These are phyloP conservation scores for Tetrax tetrax DNA, from an alignment of 2,113 vertebrate genomes.

Conservation along the genomic window DNA sequence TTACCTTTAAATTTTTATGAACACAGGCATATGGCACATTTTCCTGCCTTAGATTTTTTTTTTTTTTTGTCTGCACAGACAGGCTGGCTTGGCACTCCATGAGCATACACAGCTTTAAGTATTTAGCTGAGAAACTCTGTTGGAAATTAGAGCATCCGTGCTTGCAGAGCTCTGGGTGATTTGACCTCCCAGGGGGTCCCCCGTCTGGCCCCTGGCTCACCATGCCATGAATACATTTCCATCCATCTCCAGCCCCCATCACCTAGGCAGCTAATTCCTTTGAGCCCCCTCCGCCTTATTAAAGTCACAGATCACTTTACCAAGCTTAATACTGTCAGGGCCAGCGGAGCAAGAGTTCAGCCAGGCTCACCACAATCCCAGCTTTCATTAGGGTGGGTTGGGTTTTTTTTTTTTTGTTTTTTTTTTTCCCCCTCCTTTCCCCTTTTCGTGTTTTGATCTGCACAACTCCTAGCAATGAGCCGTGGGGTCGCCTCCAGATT, in stretches of 20 bases:
- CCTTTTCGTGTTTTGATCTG: conserved; percentile 63
- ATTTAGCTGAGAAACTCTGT: conserved; percentile 76
- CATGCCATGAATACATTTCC: conserved; percentile 83
- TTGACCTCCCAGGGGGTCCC: conserved; percentile 77
- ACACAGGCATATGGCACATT: conserved; percentile 75
- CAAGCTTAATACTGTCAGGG: conserved; percentile 84
- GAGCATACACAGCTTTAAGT: conserved; percentile 78
- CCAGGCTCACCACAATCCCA: conserved; percentile 71
- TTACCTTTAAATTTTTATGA: conserved; percentile 84
- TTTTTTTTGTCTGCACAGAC: conserved; percentile 66
- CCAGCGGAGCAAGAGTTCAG: conserved; percentile 80
- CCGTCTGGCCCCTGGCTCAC: conserved; percentile 82
- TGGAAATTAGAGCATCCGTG: conserved; percentile 75
- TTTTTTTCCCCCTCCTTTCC: not conserved
- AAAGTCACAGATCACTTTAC: conserved; percentile 99
- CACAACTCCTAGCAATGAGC: conserved; percentile 79
- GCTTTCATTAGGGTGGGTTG: conserved; percentile 67
- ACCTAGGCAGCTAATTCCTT: conserved; percentile 96
- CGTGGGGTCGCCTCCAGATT: conserved; percentile 93
- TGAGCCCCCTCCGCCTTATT: conserved; percentile 94
- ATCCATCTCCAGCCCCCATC: conserved; percentile 83
- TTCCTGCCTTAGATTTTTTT: conserved; percentile 64
- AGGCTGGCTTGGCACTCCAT: conserved; percentile 73
- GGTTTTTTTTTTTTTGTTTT: not conserved
- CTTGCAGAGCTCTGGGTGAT: conserved; percentile 84